These are phyloP conservation scores for Eulithis testata DNA, from an alignment of 2,888 invertebrate genomes.

Conservation along the genomic window DNA sequence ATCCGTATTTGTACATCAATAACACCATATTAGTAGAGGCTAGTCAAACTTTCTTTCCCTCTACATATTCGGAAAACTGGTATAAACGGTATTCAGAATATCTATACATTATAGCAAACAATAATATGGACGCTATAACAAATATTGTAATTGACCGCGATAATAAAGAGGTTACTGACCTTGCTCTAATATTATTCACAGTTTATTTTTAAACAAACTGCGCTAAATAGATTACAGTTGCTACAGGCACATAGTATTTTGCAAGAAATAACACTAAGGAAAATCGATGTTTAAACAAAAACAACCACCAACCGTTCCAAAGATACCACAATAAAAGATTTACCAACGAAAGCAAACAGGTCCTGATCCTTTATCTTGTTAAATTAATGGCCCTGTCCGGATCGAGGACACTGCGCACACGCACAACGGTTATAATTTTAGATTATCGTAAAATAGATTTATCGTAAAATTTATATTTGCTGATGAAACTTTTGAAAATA, in stretches of 20 bases:
- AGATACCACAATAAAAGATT: neutral
- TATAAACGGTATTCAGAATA: conserved; percentile 8
- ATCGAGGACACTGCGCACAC: conserved; percentile 33
- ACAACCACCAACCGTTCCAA: too few species aligned
- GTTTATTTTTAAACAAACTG: conserved; percentile 26
- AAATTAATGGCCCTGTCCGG: conserved; percentile 33
- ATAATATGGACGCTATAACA: conserved; percentile 2
- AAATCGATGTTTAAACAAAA: too few species aligned
- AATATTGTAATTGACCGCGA: conserved; percentile 23
- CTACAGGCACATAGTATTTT: neutral
- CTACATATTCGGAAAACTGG: neutral
- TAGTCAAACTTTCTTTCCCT: neutral
- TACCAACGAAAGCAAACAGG: conserved; percentile 12
- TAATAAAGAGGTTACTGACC: conserved; percentile 54
- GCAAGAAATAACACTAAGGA: neutral
- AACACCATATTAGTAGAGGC: neutral
- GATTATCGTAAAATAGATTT: conserved; percentile 26
- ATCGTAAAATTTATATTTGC: conserved; percentile 30
- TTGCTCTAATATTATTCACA: conserved; percentile 44
- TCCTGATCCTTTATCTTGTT: conserved; percentile 18
- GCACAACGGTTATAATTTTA: conserved; percentile 20
- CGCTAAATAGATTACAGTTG: conserved; percentile 1
- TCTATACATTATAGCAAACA: conserved; percentile 3
- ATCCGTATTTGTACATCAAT: too few species aligned
- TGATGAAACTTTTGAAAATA: conserved; percentile 11